Conservation (phyloP, 2,797 vertebrate genomes). For the Acestrorhynchus altus region DNA sequence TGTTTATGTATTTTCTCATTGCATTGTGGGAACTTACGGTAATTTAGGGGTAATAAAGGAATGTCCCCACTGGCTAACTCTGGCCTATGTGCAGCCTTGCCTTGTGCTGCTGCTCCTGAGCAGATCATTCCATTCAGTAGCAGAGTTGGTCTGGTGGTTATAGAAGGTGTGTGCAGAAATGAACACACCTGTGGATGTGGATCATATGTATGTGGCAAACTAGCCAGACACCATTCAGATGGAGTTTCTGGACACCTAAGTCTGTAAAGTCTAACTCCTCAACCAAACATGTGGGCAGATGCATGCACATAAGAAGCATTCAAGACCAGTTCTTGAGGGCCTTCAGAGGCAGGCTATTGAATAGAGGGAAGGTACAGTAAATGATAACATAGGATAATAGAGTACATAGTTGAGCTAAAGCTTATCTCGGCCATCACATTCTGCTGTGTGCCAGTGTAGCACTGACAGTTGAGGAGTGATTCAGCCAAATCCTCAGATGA, state of each 20-base stretch:
- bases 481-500: slow-evolving; percentile 36
- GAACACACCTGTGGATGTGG: too few species aligned
- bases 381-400: slow-evolving; percentile 20
- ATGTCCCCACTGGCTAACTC: too few species aligned
- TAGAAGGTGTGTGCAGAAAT: too few species aligned
- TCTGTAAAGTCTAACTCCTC: neutral
- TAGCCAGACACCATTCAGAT: neutral
- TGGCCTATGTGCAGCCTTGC: too few species aligned
- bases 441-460: slow-evolving; percentile 17
- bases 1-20: too few species aligned
- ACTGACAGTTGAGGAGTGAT: slow-evolving; percentile 32
- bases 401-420: slow-evolving; percentile 18
- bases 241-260: neutral
- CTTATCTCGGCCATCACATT: slow-evolving; percentile 33
- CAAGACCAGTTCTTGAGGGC: neutral
- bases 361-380: neutral
- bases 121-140: too few species aligned
- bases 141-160: too few species aligned
- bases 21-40: too few species aligned
- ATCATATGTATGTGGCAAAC: too few species aligned
- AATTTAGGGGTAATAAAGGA: too few species aligned
- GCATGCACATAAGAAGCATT: neutral
- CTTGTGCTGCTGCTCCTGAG: too few species aligned
- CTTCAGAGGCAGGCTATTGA: neutral
- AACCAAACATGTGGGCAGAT: neutral